Evolutionary conservation across 1,140 invertebrate genomes (phyloP).

Genomic region (Pachypsylla venusta): DNA sequence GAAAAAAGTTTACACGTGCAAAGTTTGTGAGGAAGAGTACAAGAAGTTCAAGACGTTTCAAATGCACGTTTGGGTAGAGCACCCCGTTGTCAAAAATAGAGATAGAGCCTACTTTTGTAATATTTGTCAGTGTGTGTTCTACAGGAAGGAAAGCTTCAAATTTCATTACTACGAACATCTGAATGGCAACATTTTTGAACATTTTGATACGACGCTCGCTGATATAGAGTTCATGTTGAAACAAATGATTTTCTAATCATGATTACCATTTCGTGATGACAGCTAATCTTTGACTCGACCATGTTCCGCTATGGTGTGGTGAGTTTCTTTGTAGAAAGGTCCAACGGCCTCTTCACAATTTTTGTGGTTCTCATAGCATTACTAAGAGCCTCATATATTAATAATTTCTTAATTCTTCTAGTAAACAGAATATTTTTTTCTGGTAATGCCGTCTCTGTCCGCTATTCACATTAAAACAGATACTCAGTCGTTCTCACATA

Average conservation of each 20-base stretch:
- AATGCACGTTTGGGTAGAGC: not conserved
- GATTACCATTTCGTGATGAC: no score
- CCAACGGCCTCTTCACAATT: no score
- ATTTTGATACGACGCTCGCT: not conserved
- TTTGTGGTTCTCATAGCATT: no score
- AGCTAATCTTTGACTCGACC: no score
- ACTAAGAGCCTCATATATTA: no score
- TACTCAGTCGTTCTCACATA: no score
- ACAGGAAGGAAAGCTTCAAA: not conserved
- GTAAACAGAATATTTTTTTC: no score
- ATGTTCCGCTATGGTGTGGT: no score
- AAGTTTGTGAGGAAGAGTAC: constrained; percentile 3
- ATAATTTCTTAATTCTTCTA: no score
- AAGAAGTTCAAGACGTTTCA: not conserved
- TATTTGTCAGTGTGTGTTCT: constrained; percentile 3
- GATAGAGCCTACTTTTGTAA: constrained; percentile 4
- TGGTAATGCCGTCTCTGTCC: no score
- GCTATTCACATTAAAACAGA: no score
- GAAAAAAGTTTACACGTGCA: constrained; percentile 3
- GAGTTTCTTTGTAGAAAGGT: no score
- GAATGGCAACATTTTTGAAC: constrained; percentile 2
- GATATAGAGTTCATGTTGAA: constrained; percentile 6
- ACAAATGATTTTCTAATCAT: constrained; percentile 1
- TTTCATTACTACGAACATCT: constrained; percentile 1
- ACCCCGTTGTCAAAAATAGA: not conserved